phyloP scores from a whole-genome alignment of 1,140 invertebrate species.

The Cydia fagiglandana region DNA sequence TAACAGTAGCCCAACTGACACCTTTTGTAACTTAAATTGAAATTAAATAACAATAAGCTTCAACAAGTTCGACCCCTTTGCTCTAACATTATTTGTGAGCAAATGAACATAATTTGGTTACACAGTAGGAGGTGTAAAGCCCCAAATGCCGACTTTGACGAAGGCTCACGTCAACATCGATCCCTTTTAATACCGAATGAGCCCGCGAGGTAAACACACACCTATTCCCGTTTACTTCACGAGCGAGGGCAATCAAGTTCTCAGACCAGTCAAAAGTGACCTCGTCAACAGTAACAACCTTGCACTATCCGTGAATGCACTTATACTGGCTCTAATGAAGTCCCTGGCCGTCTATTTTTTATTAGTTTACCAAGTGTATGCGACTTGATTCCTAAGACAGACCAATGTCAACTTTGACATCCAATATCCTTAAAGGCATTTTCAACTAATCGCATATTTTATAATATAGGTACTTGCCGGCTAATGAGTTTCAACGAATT shows the following conservation, averaged over 20 bases:
- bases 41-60: conserved; percentile 1
- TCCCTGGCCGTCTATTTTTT: too few relatives aligned
- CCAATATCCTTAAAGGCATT: too few relatives aligned
- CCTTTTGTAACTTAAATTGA: background rate
- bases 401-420: too few relatives aligned
- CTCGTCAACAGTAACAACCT: background rate
- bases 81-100: conserved; percentile 6
- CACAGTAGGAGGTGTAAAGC: conserved; percentile 15
- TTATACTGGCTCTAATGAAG: too few relatives aligned
- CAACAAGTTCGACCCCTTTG: background rate
- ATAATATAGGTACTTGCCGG: too few relatives aligned
- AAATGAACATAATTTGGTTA: conserved; percentile 27
- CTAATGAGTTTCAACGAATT: too few relatives aligned
- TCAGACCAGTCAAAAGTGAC: background rate
- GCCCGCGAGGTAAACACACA: conserved; percentile 39
- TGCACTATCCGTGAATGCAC: background rate
- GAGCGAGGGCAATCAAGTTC: too few relatives aligned
- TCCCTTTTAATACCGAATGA: conserved; percentile 37
- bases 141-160: conserved; percentile 13
- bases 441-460: too few relatives aligned
- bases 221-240: background rate
- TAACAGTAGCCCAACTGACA: background rate
- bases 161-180: conserved; percentile 33
- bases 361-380: too few relatives aligned
- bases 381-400: too few relatives aligned